These are phyloP conservation scores for Cheilosia vernalis DNA, from an alignment of 2,888 invertebrate species.

Conservation along the genomic window DNA sequence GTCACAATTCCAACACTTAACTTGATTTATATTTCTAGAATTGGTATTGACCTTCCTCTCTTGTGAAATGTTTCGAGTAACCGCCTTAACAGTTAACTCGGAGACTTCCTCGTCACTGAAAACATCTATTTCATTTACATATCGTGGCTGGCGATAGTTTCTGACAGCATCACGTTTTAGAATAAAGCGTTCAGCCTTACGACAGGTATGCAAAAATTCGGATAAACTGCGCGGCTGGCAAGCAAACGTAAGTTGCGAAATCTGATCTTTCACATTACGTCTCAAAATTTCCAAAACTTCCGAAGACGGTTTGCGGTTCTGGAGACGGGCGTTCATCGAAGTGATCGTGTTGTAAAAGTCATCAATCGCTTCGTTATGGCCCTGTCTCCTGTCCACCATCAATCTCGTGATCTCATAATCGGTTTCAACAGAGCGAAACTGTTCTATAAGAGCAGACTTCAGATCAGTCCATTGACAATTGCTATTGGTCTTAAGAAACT, in stretches of 20 bases:
- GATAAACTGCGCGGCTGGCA: neutral
- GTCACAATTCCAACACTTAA: neutral
- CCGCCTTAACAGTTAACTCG: neutral
- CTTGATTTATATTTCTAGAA: neutral
- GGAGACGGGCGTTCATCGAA: neutral
- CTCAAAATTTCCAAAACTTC: neutral
- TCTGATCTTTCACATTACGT: neutral
- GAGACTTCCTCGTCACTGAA: neutral
- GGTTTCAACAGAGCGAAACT: slow-evolving; percentile 2
- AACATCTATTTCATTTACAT: neutral
- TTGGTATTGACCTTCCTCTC: neutral
- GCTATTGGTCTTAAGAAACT: neutral
- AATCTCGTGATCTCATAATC: neutral
- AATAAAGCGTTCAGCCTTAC: neutral
- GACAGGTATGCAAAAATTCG: neutral
- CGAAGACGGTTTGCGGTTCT: neutral
- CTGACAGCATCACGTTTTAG: neutral
- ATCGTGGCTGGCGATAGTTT: neutral
- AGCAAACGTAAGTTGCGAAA: neutral
- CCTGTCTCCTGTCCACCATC: neutral
- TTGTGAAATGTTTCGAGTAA: neutral
- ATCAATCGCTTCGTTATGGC: neutral
- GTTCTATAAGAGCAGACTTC: neutral
- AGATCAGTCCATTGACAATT: neutral
- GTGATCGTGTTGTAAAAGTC: slow-evolving; percentile 5